phyloP scores from a whole-genome alignment of 2,113 vertebrate species.

The Colossoma macropomum region DNA sequence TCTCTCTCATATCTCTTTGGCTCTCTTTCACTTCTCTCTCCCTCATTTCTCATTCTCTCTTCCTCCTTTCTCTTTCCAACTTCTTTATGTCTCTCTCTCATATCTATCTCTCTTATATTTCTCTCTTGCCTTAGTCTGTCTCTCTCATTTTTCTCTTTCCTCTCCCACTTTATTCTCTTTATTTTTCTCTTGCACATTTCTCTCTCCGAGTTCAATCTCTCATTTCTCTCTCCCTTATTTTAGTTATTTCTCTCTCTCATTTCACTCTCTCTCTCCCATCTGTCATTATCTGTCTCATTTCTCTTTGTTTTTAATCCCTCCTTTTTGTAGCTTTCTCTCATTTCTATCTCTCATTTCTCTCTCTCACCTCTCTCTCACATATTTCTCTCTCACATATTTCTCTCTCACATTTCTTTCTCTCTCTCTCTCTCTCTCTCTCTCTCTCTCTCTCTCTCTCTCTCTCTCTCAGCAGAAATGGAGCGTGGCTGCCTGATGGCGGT shows the following conservation, averaged over 20 bases:
- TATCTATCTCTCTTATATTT: not conserved
- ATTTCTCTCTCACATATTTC: not conserved
- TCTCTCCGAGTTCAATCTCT: not conserved
- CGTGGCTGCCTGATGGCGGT: conserved; percentile 39
- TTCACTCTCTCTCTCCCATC: not conserved
- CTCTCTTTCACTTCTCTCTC: not conserved
- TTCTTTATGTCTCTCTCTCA: too few relatives aligned
- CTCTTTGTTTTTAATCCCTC: not conserved
- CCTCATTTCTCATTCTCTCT: not conserved
- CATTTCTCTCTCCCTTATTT: not conserved
- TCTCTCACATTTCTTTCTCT: not conserved
- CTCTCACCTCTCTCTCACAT: not conserved
- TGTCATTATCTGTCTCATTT: not conserved
- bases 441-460: not conserved
- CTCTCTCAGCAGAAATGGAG: conserved; percentile 34
- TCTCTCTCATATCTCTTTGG: not conserved
- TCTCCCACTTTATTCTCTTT: not conserved
- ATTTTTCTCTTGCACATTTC: not conserved
- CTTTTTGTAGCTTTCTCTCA: too few relatives aligned
- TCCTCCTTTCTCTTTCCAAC: not conserved
- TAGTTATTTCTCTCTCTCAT: not conserved
- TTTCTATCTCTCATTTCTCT: not conserved
- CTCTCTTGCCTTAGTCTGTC: not conserved
- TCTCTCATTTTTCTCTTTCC: not conserved
- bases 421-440: not conserved